Base-by-base conservation (phyloP, 1,140 invertebrate genomes). In the Argopecten irradians region DNA sequence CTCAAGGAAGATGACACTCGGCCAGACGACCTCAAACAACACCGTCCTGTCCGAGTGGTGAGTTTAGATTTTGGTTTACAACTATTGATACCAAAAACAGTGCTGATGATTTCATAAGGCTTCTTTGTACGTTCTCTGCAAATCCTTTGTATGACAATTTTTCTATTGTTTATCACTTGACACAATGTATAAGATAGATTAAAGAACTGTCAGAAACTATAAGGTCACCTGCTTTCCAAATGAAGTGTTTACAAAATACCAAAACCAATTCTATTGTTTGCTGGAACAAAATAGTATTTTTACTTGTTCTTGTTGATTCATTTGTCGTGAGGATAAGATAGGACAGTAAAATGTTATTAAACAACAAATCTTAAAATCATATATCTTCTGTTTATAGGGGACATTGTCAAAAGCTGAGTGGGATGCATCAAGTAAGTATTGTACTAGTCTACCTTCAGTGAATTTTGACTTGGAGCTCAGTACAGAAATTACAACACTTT, bases 331-430 rank as follows among this genome's bases (percentile, higher is more conserved):
- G 19, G 9, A 8, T 83, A 83, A 11, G 33, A 9, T 14, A 11
- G 9, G 19, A n/a, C 11, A 83, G 8, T 83, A 11, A 34, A 34
- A 16, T 84, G 33, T 84, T 22, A n/a, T n/a, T n/a, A n/a, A n/a
- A n/a, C n/a, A n/a, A n/a, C n/a, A 86, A 34, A 13, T 14, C 11
- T 43, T 55, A 22, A 35, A 43, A 5, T 9, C 39, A 34, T 83
- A 28, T 16, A 41, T 90, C 90, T 82, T 92, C 84, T 90, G n/a
- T 86, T 94, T 95, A 39, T 91, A 96, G 96, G 96, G 96, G 11
- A 99, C 98, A 22, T 96, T 99, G 87, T 98, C 98, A 16, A 96
- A 97, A 93, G 97, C 97, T 28, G 98, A 99, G 96, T 99, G 98
- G 99, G 98, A 99, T 96, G 98, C 97, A 87, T 97, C 97, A 89